Conservation (phyloP, 2,113 vertebrate species). For the Neotoma lepida region DNA sequence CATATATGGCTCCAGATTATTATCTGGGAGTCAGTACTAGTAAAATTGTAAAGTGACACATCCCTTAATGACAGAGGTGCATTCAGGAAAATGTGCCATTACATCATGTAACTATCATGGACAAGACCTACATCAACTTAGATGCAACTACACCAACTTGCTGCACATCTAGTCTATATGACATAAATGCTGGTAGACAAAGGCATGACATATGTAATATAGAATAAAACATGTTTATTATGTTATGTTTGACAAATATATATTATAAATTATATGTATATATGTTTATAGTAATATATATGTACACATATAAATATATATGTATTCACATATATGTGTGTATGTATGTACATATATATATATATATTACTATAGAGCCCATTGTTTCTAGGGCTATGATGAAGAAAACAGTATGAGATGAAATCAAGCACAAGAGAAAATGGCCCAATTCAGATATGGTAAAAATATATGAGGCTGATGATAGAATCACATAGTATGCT, state of each 20-base stretch:
- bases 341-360: not conserved
- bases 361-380: not conserved
- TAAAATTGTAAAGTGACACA: not conserved
- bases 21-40: constrained; percentile 40
- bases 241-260: not conserved
- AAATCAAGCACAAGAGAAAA: not conserved
- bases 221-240: not conserved
- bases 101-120: not conserved
- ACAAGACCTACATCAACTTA: not conserved
- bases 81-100: not conserved
- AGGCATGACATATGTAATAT: not conserved
- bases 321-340: not conserved
- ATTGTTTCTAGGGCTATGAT: not conserved
- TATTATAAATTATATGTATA: not conserved
- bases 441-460: not conserved
- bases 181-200: not conserved
- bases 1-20: not conserved
- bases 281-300: not conserved
- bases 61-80: not conserved
- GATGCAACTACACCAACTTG: too few species aligned
- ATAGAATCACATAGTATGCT: not conserved
- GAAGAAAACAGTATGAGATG: not conserved
- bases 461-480: not conserved
- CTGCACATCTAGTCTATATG: not conserved
- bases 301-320: not conserved